These are phyloP conservation scores for Rhineura floridana DNA, from an alignment of 2,113 vertebrate species.

Conservation along the genomic window DNA sequence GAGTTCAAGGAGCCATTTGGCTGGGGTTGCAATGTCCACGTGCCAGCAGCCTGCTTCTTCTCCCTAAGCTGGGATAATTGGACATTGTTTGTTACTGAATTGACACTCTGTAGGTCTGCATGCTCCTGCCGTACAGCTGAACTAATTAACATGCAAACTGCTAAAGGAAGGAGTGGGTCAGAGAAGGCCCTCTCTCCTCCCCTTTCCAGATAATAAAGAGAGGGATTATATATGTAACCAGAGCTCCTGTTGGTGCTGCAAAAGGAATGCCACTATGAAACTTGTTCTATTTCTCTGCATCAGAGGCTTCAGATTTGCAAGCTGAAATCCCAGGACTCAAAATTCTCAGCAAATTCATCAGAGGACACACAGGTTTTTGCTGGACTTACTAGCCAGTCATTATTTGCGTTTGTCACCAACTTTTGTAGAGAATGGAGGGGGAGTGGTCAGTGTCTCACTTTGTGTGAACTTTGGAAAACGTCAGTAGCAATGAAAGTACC, in stretches of 20 bases:
- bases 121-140: background rate
- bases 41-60: conserved; percentile 35
- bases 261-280: background rate
- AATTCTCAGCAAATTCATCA: background rate
- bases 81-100: conserved; percentile 66
- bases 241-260: rapidly evolving
- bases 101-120: conserved; percentile 25
- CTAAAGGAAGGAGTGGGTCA: conserved; percentile 35
- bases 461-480: background rate
- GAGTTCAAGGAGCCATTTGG: conserved; percentile 37
- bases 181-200: conserved; percentile 20
- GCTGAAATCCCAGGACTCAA: background rate
- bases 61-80: conserved; percentile 44
- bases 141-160: conserved; percentile 51
- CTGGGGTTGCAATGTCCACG: conserved; percentile 1
- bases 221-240: conserved; percentile 28
- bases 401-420: background rate
- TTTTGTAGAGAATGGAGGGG: background rate
- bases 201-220: conserved; percentile 26
- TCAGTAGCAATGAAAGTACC: background rate
- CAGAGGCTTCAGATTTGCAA: background rate
- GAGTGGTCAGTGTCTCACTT: background rate
- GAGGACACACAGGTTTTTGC: background rate
- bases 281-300: background rate
- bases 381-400: background rate